These are phyloP conservation scores for Parauchenoglanis punctatus DNA, from an alignment of 2,797 vertebrate species.

Conservation along the genomic window DNA sequence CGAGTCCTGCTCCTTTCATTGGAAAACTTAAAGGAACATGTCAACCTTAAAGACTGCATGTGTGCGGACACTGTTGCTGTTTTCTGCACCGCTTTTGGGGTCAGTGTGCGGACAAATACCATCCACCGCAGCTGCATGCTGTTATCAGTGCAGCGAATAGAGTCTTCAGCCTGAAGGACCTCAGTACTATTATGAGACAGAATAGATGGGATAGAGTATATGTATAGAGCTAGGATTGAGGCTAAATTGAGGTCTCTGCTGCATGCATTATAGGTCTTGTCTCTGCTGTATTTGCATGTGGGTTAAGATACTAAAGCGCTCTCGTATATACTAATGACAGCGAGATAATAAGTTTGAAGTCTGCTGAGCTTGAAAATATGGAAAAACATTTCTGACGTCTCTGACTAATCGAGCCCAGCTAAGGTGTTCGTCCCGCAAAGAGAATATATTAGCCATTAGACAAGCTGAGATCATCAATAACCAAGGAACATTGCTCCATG, in stretches of 20 bases:
- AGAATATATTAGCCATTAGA: constrained; percentile 33
- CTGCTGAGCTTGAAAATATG: constrained; percentile 2
- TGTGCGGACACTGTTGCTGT: constrained; percentile 28
- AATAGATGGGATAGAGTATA: constrained; percentile 13
- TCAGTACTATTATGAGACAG: constrained; percentile 14
- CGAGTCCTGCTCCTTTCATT: constrained; percentile 29
- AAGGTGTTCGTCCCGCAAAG: constrained; percentile 14
- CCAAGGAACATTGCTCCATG: constrained; percentile 49
- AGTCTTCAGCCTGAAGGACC: constrained; percentile 17
- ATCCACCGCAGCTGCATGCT: constrained; percentile 11
- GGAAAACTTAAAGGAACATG: constrained; percentile 42
- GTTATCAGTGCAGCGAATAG: constrained; percentile 35
- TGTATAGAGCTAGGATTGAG: constrained; percentile 28
- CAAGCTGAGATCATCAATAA: constrained; percentile 48
- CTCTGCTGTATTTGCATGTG: constrained; percentile 4
- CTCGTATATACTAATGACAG: constrained; percentile 11
- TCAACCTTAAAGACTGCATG: constrained; percentile 41
- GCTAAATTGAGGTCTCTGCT: constrained; percentile 9
- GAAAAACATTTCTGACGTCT: neutral
- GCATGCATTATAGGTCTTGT: constrained; percentile 6
- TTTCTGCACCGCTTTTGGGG: constrained; percentile 48
- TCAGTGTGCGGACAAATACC: constrained; percentile 35
- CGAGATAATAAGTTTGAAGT: neutral
- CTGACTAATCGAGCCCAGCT: constrained; percentile 17
- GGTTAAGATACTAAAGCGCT: constrained; percentile 2